Evolutionary conservation across 30 jellyfish, hydroid and myxozoan genomes (phyloP), one percentile per base, ranked within the genome.

Genomic region (Morbakka virulenta): DNA sequence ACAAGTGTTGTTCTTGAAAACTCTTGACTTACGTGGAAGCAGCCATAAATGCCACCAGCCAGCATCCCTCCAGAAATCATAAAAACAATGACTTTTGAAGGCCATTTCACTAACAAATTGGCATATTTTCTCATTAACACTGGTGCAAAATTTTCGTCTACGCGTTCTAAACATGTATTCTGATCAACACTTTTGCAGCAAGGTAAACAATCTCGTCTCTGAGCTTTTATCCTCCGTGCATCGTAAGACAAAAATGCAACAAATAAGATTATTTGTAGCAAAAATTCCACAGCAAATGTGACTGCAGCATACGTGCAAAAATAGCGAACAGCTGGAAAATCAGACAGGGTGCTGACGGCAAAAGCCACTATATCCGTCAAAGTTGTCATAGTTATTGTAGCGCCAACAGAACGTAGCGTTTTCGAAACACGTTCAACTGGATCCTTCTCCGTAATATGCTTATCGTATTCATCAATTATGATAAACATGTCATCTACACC

Each of bases 371-470:
- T 50, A 33, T 85, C 95, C 0, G 95, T 76, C 61, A 69, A 25
- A 25, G 95, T 85, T 41, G 95, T 85, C 95, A 85, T 84, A 28
- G 95, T 84, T 4, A 84, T 68, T 29, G 95, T 62, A 2, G 89
- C 91, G 17, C 91, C 84, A 11, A 66, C 66, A 32, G 52, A 20
- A 28, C 61, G 61, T 3, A 79, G 76, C 1, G 70, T 83, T 4
- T 29, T 48, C 1, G 83, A 82, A 14, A 79, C 27, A 47, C 74
- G 74, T 69, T 79, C 84, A n/a, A 9, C 28, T 22, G 6, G 32
- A 9, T 57, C 28, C 32, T 12, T 12, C 23, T 13, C 28, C 27
- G 12, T 9, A 12, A 22, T 57, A 21, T 9, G 71, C 27, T 22
- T 12, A 22, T 9, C 23, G 34, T 12, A 57, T 12, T 9, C 12